Evolutionary conservation across 1,140 invertebrate genomes (phyloP).

Genomic region (Lasioglossum albipes): DNA sequence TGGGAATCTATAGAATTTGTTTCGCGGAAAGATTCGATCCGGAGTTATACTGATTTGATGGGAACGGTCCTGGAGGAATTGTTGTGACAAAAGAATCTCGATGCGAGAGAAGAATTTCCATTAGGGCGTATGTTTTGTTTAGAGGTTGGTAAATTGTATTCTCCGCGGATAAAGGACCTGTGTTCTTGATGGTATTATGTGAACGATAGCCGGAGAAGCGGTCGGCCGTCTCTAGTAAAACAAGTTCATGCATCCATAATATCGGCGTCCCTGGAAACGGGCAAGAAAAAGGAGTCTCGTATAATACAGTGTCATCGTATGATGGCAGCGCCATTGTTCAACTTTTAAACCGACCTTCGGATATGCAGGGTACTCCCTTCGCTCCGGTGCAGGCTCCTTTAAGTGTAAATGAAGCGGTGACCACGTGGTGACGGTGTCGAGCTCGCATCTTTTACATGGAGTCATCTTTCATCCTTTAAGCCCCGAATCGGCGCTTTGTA

Average conservation of each 20-base stretch:
- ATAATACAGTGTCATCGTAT: constrained; percentile 29
- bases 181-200: not conserved
- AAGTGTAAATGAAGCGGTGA: constrained; percentile 31
- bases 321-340: constrained; percentile 33
- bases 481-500: too few relatives aligned
- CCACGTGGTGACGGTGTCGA: not conserved
- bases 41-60: too few relatives aligned
- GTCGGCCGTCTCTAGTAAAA: constrained; percentile 2
- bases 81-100: too few relatives aligned
- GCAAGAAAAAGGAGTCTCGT: constrained; percentile 16
- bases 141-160: not conserved
- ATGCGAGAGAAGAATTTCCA: too few relatives aligned
- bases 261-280: constrained; percentile 21
- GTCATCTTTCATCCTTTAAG: not conserved
- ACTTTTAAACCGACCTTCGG: constrained; percentile 27
- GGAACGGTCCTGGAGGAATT: too few relatives aligned
- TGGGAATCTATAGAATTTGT: too few relatives aligned
- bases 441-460: not conserved
- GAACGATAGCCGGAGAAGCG: constrained; percentile 4
- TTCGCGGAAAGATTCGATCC: too few relatives aligned
- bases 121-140: not conserved
- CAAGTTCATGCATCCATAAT: constrained; percentile 36
- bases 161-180: not conserved
- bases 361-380: constrained; percentile 34
- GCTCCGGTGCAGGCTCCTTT: constrained; percentile 24